A percentile compares a stretch with the other conserved stretches of the same genome.
Evolutionary conservation across 1,140 invertebrate species (phyloP).

Genomic region (Trachymyrmex cornetzi): DNA sequence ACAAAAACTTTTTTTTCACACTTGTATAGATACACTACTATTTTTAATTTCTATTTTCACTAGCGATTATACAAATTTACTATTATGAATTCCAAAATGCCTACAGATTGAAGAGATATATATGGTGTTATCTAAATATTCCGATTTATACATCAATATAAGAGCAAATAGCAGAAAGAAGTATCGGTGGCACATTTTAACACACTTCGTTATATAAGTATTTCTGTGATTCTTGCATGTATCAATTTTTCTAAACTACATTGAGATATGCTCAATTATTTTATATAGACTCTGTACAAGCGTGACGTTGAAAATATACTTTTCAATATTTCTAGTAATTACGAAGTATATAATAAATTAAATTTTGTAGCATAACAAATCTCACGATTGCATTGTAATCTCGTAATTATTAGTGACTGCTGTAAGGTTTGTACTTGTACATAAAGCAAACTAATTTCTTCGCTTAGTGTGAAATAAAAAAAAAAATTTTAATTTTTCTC

Average conservation of each 20-base stretch:
- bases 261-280: constrained; percentile 60
- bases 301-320: constrained; percentile 49
- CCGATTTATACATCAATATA: constrained; percentile 40
- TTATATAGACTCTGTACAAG: constrained; percentile 51
- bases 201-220: constrained; percentile 39
- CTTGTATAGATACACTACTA: background rate
- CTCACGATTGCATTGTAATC: constrained; percentile 50
- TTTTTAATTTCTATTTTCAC: background rate
- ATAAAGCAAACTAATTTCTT: constrained; percentile 16
- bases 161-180: constrained; percentile 33
- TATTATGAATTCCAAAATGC: constrained; percentile 43
- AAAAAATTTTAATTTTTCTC: constrained; percentile 46
- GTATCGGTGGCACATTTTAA: constrained; percentile 53
- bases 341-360: constrained; percentile 33
- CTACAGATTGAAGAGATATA: constrained; percentile 21
- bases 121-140: constrained; percentile 30
- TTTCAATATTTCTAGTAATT: constrained; percentile 46
- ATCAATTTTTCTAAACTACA: constrained; percentile 57
- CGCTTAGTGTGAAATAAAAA: constrained; percentile 48
- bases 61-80: background rate
- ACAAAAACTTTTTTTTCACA: background rate
- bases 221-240: constrained; percentile 58
- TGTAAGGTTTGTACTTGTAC: constrained; percentile 52
- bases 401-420: constrained; percentile 27
- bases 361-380: constrained; percentile 56